These are phyloP conservation scores for Trachemys scripta DNA, from an alignment of 2,113 vertebrate genomes.

Conservation along the genomic window DNA sequence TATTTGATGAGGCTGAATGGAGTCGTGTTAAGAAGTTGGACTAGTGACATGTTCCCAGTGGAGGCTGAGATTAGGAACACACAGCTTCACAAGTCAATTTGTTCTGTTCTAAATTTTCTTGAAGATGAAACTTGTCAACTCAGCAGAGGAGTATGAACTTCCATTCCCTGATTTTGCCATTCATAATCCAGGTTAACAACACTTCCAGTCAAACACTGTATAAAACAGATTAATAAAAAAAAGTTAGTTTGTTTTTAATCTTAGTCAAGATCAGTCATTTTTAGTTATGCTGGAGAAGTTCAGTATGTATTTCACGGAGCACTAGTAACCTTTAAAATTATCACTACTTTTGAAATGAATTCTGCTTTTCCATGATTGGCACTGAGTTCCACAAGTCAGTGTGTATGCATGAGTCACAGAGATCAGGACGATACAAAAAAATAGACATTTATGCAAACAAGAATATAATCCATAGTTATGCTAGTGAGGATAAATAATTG, in stretches of 20 bases:
- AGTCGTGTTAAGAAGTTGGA: rapidly evolving
- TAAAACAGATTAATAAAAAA: background rate
- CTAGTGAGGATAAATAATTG: background rate
- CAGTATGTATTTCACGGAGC: background rate
- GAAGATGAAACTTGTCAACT: background rate
- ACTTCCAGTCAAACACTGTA: background rate
- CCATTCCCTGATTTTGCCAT: rapidly evolving
- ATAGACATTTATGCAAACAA: background rate
- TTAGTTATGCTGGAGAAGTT: background rate
- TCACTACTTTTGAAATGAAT: background rate
- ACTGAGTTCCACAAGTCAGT: background rate
- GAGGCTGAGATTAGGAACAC: rapidly evolving
- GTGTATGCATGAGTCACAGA: background rate
- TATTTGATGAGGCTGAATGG: rapidly evolving
- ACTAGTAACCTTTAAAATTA: background rate
- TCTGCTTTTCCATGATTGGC: background rate
- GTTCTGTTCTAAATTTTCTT: background rate
- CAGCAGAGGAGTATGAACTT: background rate
- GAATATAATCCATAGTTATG: background rate
- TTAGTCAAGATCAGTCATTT: background rate
- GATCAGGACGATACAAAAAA: background rate
- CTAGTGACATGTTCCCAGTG: background rate
- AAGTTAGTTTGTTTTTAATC: background rate
- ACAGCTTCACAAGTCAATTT: rapidly evolving
- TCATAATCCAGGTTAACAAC: background rate